Evolutionary conservation across 1,140 invertebrate species (phyloP), one percentile per base, ranked within the genome.

Genomic region (Heliconius himera): DNA sequence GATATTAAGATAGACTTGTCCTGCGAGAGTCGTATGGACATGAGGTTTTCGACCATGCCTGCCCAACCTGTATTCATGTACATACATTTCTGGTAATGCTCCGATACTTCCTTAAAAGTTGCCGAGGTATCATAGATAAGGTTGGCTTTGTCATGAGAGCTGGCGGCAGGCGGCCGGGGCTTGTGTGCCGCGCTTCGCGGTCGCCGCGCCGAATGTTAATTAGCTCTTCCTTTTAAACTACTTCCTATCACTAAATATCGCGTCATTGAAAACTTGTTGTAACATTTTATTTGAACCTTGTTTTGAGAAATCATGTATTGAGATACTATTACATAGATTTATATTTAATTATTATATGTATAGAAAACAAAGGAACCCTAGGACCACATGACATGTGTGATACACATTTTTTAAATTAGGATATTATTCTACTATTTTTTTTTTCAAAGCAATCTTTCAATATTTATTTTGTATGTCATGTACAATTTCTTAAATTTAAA

Each of bases 141-240:
- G 78, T 83, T 82, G 77, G 83, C 82, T 83, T 87, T 86, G 84
- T 84, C 85, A 87, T 85, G 85, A 79, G 85, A 82, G 80, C 81
- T 83, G 80, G 79, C 79, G 79, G 60, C 60, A 66, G 60, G 60
- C 60, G 60, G 60, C 60, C 16, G 60, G 60, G 60, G 80, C 88
- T 88, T 87, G 84, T 89, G 89, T 90, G 84, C 83, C 89, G 88
- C 88, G 88, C 86, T 89, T 85, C 80, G 85, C 84, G 84, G 77
- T 87, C 82, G 87, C 85, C 87, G 91, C 89, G 87, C 88, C 87
- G 91, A 91, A 94, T 94, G 89, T 85, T 93, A 92, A 94, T 93
- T 92, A 92, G 87, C 82, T 90, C 89, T 93, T 93, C 92, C 91
- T 90, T 90, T 88, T 89, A 87, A 80, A 89, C 84, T 85, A 92